phyloP scores from a whole-genome alignment of 2,888 invertebrate species.

The Eupithecia subfuscata region DNA sequence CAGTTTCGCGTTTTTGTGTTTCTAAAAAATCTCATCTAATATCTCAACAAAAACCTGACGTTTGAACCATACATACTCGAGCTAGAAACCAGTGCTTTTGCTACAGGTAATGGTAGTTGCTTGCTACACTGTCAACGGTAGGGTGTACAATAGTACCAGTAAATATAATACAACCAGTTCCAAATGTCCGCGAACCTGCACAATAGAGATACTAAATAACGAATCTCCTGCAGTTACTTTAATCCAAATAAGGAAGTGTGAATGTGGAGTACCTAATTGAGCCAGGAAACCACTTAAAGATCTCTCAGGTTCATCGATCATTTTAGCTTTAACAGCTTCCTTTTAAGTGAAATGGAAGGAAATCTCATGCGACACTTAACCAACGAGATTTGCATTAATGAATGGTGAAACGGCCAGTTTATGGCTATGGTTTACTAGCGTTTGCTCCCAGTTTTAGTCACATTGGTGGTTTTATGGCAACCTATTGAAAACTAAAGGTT shows the following conservation, averaged over 20 bases:
- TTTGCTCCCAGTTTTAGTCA: background rate
- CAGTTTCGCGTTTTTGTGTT: conserved; percentile 19
- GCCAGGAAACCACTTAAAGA: conserved; percentile 65
- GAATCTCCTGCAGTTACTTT: conserved; percentile 63
- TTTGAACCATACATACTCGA: background rate
- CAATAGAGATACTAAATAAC: conserved; percentile 67
- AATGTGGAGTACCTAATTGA: conserved; percentile 64
- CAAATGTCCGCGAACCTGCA: conserved; percentile 51
- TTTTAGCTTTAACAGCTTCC: conserved; percentile 58
- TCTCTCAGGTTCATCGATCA: conserved; percentile 64
- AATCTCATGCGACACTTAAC: conserved; percentile 33
- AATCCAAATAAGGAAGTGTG: conserved; percentile 70
- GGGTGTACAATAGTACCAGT: conserved; percentile 54
- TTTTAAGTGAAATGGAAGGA: conserved; percentile 50
- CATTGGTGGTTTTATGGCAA: background rate
- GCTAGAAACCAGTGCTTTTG: conserved; percentile 19
- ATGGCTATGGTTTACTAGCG: conserved; percentile 47
- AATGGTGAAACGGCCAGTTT: conserved; percentile 55
- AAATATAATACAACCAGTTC: conserved; percentile 59
- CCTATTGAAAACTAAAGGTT: background rate
- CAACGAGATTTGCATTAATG: conserved; percentile 50
- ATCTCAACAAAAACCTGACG: background rate
- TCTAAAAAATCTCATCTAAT: conserved; percentile 31
- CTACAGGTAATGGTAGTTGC: background rate
- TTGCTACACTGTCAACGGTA: conserved; percentile 30